These are phyloP conservation scores for Drosophila sturtevanti DNA, from an alignment of 1,140 invertebrate species.

Conservation along the genomic window DNA sequence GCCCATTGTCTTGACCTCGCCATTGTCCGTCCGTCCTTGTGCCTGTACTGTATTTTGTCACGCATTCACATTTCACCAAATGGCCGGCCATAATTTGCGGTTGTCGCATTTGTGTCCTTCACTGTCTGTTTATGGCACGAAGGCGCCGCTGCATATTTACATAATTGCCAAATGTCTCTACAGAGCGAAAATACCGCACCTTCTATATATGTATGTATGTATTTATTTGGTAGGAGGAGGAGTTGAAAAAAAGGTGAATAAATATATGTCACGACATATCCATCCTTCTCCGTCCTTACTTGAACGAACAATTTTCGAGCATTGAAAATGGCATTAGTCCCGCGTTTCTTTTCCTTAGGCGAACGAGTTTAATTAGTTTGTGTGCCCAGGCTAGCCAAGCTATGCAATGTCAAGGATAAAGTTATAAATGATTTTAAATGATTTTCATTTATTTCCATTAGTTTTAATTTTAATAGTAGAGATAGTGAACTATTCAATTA, in stretches of 20 bases:
- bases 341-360: neutral
- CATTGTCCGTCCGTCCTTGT: slow-evolving; percentile 46
- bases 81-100: slow-evolving; percentile 74
- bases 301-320: neutral
- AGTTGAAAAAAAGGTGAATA: neutral
- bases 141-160: slow-evolving; percentile 76
- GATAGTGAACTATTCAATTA: no score
- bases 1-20: slow-evolving; percentile 45
- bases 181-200: neutral
- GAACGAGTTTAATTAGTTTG: neutral
- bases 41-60: slow-evolving; percentile 66
- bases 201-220: no score
- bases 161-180: slow-evolving; percentile 73
- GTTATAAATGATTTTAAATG: neutral
- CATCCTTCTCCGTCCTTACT: neutral
- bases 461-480: neutral
- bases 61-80: slow-evolving; percentile 71
- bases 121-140: slow-evolving; percentile 29
- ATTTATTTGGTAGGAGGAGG: neutral
- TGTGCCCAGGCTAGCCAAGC: no score
- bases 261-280: neutral
- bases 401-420: neutral
- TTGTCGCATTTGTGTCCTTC: slow-evolving; percentile 61
- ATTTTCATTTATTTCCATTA: neutral
- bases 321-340: slow-evolving; percentile 2